Base-by-base conservation (phyloP, 2,113 vertebrate genomes). In the Austrofundulus limnaeus region DNA sequence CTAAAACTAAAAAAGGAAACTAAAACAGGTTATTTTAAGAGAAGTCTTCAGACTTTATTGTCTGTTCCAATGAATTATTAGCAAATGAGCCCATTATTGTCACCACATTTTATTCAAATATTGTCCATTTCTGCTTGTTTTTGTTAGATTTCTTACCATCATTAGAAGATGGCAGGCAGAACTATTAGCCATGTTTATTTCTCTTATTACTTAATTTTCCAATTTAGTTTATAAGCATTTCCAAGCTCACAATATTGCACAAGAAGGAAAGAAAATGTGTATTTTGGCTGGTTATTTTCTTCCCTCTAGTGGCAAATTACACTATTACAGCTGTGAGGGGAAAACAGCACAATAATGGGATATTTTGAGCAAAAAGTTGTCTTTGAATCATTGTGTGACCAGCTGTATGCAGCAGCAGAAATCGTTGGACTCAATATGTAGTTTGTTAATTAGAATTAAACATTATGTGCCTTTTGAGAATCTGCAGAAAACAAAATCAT, bases 291-390 rank as follows among this genome's bases (percentile, higher is more conserved):
- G 60, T 70, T 48, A 64, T 37, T 20, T 50, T 76, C 43, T 19
- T 63, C 85, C 82, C 77, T 78, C 82, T 84, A 70, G 81, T 89
- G 88, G 81, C 39, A 24, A 49, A 13, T 70, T 47, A 19, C 11
- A 69, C 11, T 65, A 80, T 42, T 84, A 48, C 83, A 84, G 11
- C 50, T 56, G 23, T 42, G 7, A 46, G 45, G 56, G 63, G 2
- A 46, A 20, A n/a, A 43, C 2, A 16, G 47, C 25, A 20, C 24
- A 20, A n/a, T 28, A 23, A n/a, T 51, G 28, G 17, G 52, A 1
- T 54, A 13, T 23, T 16, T 1, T 23, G 11, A 24, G 43, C 12
- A 66, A 43, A 20, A 24, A 57, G 9, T 64, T 2, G 2, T 2
- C 6, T 60, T 71, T 68, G 2, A 58, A 34, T 51, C 28, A n/a